Evolutionary conservation across 2,113 vertebrate species (phyloP).

Genomic region (Microtus pennsylvanicus): DNA sequence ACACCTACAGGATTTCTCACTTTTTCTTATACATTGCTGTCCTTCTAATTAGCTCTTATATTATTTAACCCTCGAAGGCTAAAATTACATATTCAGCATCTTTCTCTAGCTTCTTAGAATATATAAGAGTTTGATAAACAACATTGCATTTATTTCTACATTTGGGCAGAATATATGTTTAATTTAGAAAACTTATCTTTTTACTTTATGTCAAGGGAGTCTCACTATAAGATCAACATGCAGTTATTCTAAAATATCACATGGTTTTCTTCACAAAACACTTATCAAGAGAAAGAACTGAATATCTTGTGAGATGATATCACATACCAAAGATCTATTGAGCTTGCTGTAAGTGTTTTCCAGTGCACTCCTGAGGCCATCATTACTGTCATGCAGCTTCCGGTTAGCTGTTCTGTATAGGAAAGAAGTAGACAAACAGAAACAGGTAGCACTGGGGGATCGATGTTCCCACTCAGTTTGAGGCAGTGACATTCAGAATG

Average conservation of each 20-base stretch:
- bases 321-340: constrained; percentile 88
- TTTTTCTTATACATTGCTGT: neutral
- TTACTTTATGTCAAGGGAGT: neutral
- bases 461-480: neutral
- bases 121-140: neutral
- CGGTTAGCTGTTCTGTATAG: constrained; percentile 90
- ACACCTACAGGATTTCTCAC: neutral
- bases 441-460: neutral
- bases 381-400: constrained; percentile 94
- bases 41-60: neutral
- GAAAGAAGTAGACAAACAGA: neutral
- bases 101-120: constrained; percentile 10
- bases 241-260: neutral
- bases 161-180: neutral
- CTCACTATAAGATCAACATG: neutral
- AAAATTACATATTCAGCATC: neutral
- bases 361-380: constrained; percentile 89
- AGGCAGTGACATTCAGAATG: neutral
- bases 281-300: neutral
- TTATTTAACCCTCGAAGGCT: neutral
- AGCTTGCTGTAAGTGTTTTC: constrained; percentile 91
- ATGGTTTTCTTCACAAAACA: neutral
- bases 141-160: neutral
- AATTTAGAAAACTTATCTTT: constrained; percentile 9
- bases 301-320: neutral